phyloP scores from a whole-genome alignment of 2,113 vertebrate genomes.

The Chroicocephalus ridibundus region DNA sequence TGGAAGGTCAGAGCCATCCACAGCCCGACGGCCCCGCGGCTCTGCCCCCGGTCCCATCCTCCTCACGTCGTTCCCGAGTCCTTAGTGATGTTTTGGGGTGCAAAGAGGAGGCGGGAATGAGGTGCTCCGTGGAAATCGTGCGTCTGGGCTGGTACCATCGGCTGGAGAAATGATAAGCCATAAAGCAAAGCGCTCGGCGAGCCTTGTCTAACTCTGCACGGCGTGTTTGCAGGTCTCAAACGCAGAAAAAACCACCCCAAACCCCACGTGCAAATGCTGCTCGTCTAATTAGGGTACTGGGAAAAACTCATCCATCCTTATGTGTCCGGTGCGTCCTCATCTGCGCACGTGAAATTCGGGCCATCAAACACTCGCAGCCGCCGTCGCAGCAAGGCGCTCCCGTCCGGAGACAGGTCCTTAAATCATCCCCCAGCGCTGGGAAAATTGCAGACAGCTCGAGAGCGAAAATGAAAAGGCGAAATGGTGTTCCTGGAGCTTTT shows the following conservation, averaged over 20 bases:
- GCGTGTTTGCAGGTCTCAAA: background rate
- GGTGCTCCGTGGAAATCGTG: background rate
- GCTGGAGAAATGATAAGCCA: background rate
- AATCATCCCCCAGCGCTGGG: constrained; percentile 16
- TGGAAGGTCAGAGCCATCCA: background rate
- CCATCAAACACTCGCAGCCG: background rate
- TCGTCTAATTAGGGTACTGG: background rate
- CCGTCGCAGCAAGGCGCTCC: background rate
- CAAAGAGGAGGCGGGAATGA: background rate
- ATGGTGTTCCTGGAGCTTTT: background rate
- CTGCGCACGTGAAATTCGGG: background rate
- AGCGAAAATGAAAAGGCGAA: constrained; percentile 38
- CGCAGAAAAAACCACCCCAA: background rate
- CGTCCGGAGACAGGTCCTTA: constrained; percentile 16
- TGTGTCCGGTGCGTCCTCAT: background rate
- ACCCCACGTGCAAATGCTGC: background rate
- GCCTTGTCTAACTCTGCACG: background rate
- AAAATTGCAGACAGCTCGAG: constrained; percentile 5
- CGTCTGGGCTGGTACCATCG: background rate
- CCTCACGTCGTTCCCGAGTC: background rate
- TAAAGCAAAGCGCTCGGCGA: fast-evolving
- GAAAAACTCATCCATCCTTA: constrained; percentile 20
- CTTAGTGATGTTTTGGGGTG: background rate
- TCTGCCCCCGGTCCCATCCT: background rate
- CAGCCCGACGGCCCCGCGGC: fast-evolving